These are phyloP conservation scores for Leptodactylus fallax DNA, from an alignment of 2,797 vertebrate genomes.

Conservation along the genomic window DNA sequence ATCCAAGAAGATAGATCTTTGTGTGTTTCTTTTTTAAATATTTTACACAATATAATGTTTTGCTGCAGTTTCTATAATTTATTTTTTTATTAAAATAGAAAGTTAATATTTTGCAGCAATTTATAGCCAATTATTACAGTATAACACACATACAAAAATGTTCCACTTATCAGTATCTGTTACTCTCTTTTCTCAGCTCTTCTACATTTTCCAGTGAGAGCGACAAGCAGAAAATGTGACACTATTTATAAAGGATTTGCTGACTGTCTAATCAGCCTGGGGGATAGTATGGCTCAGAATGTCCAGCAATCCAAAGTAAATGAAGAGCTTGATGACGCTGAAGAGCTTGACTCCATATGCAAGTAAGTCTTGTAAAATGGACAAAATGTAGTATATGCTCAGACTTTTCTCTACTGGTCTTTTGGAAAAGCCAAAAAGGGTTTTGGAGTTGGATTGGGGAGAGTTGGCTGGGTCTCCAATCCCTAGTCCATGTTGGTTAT, in stretches of 20 bases:
- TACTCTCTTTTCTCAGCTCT: constrained; percentile 72
- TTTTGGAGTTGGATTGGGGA: too few relatives aligned
- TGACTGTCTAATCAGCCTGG: constrained; percentile 89
- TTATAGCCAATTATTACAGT: not conserved
- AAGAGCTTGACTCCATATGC: constrained; percentile 92
- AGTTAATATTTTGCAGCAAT: not conserved
- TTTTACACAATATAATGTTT: too few relatives aligned
- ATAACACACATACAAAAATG: not conserved
- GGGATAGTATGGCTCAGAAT: constrained; percentile 86
- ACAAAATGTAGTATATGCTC: not conserved
- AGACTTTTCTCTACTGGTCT: too few relatives aligned
- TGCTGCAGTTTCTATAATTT: too few relatives aligned
- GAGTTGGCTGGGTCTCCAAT: too few relatives aligned
- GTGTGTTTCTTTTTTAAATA: too few relatives aligned
- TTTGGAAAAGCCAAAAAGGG: too few relatives aligned
- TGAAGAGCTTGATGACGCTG: constrained; percentile 73
- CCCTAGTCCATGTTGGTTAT: too few relatives aligned
- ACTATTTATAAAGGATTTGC: constrained; percentile 96
- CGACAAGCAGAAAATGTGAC: constrained; percentile 81
- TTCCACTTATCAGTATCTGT: not conserved
- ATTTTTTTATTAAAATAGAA: not conserved
- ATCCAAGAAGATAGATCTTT: too few relatives aligned
- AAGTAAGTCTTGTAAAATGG: constrained; percentile 76
- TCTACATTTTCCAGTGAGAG: constrained; percentile 72
- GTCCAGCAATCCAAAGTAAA: constrained; percentile 69